A percentile compares a stretch with the other conserved stretches of the same genome.
Evolutionary conservation across 2,113 vertebrate genomes (phyloP).

Genomic region (Rhizomys pruinosus): DNA sequence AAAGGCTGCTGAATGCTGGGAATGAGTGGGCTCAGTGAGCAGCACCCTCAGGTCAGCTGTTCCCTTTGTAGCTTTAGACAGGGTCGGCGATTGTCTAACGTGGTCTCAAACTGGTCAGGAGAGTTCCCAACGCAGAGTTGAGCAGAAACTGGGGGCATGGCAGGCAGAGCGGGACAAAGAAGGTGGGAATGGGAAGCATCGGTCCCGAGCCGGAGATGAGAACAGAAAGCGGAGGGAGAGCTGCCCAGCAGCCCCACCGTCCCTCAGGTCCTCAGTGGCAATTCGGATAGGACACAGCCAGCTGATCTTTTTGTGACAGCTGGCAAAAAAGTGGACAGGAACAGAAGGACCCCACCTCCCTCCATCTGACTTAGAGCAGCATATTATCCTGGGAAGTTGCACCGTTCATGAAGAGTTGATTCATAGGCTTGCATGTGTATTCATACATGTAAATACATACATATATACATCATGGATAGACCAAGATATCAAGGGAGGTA

Average conservation of each 20-base stretch:
- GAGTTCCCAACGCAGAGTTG: background rate
- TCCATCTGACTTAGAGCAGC: background rate
- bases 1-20: background rate
- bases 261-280: background rate
- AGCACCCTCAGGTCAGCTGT: fast-evolving
- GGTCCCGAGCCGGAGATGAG: background rate
- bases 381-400: constrained; percentile 19
- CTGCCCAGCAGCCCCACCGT: background rate
- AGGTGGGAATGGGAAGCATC: no score
- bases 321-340: background rate
- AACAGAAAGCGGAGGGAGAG: background rate
- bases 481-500: background rate
- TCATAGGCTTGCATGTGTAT: background rate
- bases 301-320: background rate
- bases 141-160: no score
- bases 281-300: background rate
- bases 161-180: fast-evolving
- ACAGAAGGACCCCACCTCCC: background rate
- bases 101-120: background rate
- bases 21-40: background rate
- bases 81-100: background rate
- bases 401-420: background rate
- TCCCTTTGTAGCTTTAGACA: background rate
- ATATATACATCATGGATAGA: background rate
- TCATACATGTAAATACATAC: background rate